Base-by-base conservation (phyloP, 2,888 invertebrate genomes). In the Eupsilia transversa region DNA sequence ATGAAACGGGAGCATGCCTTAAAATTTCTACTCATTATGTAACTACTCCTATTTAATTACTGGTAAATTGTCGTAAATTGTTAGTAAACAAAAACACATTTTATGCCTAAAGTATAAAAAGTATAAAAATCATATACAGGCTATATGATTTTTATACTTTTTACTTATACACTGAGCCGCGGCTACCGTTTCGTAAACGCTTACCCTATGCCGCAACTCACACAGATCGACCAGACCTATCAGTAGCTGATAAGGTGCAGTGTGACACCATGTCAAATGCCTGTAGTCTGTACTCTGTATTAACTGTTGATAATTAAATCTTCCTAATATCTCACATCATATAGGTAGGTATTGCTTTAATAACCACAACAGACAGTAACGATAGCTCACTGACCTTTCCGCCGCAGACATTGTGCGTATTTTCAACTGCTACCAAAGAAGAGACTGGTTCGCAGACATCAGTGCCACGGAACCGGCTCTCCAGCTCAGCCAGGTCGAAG, bases 321-420 rank as follows among this genome's bases (percentile, higher is more conserved):
- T 56, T 23, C 38, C 14, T 23, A 9, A 20, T 5, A 41, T 68
- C 23, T 30, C 33, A 69, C 14, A 69, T 12, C 6, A 7, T 35
- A 27, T 30, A 9, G 20, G 17, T 54, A 56, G 7, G 3, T 56
- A 30, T 30, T 33, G 20, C n/a, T 27, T 63, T 17, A 61, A 38
- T 30, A 30, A 54, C 4, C 27, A 35, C 12, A 41, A 63, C 43
- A 30, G 14, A 46, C 23, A 23, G 17, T 30, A 12, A 43, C 12
- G 20, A 23, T 7, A 30, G 23, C 14, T 43, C 69, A 86, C 74
- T 72, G 91, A 97, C 97, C 96, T 97, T 98, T 43, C 99, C 99
- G 10, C 99, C 99, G 90, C 98, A 98, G 88, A 97, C 97, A 89
- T 99, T 99, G 87, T 99, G 98, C 0, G 99, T 99, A 91, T 99